Percentiles rank a stretch among this genome's conserved stretches.
Evolutionary conservation across 2,888 invertebrate genomes (phyloP).

Genomic region (Stegophylla sp.): DNA sequence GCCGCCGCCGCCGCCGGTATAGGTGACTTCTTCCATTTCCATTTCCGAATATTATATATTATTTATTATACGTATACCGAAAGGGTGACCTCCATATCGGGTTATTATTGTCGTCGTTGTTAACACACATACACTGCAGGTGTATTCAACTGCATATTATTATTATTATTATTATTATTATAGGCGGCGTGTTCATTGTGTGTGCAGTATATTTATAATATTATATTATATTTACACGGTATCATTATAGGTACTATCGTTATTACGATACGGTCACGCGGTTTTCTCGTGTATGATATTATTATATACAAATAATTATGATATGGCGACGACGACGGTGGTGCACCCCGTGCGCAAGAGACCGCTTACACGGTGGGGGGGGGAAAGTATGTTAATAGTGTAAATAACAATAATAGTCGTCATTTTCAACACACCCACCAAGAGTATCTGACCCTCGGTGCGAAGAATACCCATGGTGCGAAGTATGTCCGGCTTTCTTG

Average conservation of each 20-base stretch:
- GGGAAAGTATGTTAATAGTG: constrained; percentile 6
- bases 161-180: no score
- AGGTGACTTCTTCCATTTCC: constrained; percentile 43
- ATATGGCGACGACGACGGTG: background rate
- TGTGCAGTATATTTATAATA: background rate
- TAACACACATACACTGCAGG: background rate
- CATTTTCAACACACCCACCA: no score
- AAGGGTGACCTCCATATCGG: constrained; percentile 52
- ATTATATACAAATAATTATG: no score
- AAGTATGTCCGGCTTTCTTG: no score
- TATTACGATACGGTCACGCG: background rate
- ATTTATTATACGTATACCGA: no score
- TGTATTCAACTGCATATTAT: background rate
- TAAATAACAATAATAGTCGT: background rate
- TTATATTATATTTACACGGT: background rate
- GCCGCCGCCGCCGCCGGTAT: background rate
- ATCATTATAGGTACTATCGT: background rate
- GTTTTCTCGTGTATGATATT: background rate
- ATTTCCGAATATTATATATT: no score
- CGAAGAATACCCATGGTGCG: no score
- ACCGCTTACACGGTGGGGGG: background rate
- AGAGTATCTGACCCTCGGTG: no score
- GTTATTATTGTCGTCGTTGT: constrained; percentile 27
- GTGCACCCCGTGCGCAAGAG: constrained; percentile 19
- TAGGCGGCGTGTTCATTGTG: no score